Percentiles rank a stretch among this genome's conserved stretches.
phyloP scores from a whole-genome alignment of 2,113 vertebrate species.

The Pardalotus punctatus region DNA sequence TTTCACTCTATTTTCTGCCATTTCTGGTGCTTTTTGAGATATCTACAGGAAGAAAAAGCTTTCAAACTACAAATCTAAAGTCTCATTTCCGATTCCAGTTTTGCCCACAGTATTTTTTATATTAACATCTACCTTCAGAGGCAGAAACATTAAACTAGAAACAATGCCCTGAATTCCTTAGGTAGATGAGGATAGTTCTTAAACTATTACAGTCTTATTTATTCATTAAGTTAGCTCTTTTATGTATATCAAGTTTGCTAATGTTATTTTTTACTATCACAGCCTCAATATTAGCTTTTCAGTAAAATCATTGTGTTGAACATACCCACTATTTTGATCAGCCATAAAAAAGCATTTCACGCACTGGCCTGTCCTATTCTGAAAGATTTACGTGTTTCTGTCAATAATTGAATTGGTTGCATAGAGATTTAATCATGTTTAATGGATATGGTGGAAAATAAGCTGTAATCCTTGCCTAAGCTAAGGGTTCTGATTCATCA shows the following conservation, averaged over 20 bases:
- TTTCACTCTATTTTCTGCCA: not conserved
- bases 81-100: not conserved
- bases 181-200: not conserved
- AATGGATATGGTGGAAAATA: not conserved
- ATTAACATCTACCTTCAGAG: not conserved
- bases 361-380: not conserved
- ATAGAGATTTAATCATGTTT: not conserved
- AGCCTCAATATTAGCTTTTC: not conserved
- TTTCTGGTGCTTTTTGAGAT: not conserved
- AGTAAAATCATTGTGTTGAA: not conserved
- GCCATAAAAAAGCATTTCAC: not conserved
- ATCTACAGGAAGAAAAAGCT: not conserved
- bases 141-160: not conserved
- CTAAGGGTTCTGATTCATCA: not conserved
- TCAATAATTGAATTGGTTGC: not conserved
- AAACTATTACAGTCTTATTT: not conserved
- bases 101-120: not conserved
- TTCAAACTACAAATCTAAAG: not conserved
- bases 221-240: not conserved
- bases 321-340: not conserved
- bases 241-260: not conserved
- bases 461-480: not conserved
- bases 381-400: not conserved
- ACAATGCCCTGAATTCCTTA: not conserved
- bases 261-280: not conserved